Base-by-base conservation (phyloP, 2,888 invertebrate species). In the Ectemnius lituratus region DNA sequence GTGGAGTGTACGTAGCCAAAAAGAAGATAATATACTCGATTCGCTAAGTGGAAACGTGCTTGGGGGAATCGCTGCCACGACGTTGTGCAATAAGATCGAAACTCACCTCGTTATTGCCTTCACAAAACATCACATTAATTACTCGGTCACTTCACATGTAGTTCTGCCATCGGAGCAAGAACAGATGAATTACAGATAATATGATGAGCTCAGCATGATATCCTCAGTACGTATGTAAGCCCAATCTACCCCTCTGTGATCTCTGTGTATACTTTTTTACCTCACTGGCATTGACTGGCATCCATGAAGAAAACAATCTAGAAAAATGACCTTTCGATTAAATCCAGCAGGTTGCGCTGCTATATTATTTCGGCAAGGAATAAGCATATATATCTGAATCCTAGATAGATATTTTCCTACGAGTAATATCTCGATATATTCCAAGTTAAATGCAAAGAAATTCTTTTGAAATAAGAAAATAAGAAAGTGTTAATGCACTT, bases 101-200 rank as follows among this genome's bases (percentile, higher is more conserved):
- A 85, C 88, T 86, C 83, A 90, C 90, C 90, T 90, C 87, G 89
- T 85, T 86, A 87, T 88, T 87, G 83, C 89, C 84, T 82, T 86
- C 82, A 85, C 87, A 89, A 90, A 90, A 88, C 90, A 90, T 90
- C 88, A 90, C 90, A 90, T 89, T 86, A 83, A 88, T 85, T 87
- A 89, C 82, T 76, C 76, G 61, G 69, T 86, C 82, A 86, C 88
- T 87, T 87, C 82, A 85, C 87, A 85, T 84, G 83, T 83, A 86
- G 86, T 85, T 85, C 85, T 86, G 84, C 85, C 87, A 76, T 80
- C 72, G 70, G 75, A 71, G 80, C 72, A 68, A 64, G 80, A 83
- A 80, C 79, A 80, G 77, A 78, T 78, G 80, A 82, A 81, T 77
- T 78, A 80, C 77, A 81, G 83, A 81, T 84, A 77, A 78, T 77